These are phyloP conservation scores for Microcebus lehilahytsara DNA, from an alignment of 2,113 vertebrate species.

Conservation along the genomic window DNA sequence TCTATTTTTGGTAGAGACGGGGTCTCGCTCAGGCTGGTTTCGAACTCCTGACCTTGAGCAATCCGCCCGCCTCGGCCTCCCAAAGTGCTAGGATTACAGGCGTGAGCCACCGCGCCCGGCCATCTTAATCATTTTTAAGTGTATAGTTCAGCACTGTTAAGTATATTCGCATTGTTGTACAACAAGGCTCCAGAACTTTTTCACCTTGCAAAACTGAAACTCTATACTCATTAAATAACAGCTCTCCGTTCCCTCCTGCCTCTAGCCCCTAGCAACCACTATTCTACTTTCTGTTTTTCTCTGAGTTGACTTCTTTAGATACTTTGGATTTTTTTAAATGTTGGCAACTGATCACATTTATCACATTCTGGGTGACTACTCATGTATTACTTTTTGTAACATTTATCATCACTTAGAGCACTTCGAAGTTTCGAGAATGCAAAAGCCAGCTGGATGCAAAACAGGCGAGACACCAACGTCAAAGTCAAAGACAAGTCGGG, in stretches of 20 bases:
- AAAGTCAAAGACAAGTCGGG: background rate
- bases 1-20: too few species aligned
- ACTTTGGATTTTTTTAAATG: background rate
- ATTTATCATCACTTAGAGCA: background rate
- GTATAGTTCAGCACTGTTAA: background rate
- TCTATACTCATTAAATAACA: background rate
- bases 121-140: slow-evolving; percentile 28
- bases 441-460: background rate
- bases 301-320: background rate
- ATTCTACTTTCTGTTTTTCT: background rate
- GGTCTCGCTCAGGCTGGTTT: too few species aligned
- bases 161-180: background rate
- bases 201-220: background rate
- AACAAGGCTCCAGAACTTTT: background rate
- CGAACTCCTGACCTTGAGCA: too few species aligned
- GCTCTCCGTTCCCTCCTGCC: background rate
- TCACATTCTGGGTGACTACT: background rate
- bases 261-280: background rate
- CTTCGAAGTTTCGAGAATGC: background rate
- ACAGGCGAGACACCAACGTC: background rate
- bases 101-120: too few species aligned
- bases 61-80: too few species aligned
- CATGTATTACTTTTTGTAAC: background rate
- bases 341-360: background rate
- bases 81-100: too few species aligned